phyloP scores from a whole-genome alignment of 2,888 invertebrate genomes.

The Biston betularia region DNA sequence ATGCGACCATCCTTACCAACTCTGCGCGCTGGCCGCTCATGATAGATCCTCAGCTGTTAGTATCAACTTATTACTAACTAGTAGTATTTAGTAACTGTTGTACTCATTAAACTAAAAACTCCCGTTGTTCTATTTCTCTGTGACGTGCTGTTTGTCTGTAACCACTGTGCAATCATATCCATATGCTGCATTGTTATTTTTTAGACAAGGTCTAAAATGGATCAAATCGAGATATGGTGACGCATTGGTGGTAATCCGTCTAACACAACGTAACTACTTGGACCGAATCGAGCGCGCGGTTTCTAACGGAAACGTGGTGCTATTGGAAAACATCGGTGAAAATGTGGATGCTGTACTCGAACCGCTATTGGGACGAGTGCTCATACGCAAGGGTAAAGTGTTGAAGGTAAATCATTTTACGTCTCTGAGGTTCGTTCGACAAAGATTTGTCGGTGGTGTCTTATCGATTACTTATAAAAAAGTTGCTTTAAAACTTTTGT shows the following conservation, averaged over 20 bases:
- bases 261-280: conserved; percentile 93
- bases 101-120: neutral
- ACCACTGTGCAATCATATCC: no score
- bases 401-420: conserved; percentile 75
- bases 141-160: no score
- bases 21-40: conserved; percentile 97
- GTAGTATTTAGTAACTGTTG: no score
- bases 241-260: conserved; percentile 89
- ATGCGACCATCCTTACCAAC: conserved; percentile 95
- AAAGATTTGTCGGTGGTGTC: no score
- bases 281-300: conserved; percentile 93
- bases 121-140: neutral
- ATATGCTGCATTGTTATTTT: neutral
- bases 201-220: conserved; percentile 96
- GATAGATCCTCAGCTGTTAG: conserved; percentile 95
- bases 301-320: conserved; percentile 90
- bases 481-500: neutral
- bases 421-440: no score
- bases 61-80: no score
- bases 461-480: no score
- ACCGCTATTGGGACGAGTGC: conserved; percentile 93
- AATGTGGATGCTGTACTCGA: conserved; percentile 96
- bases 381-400: conserved; percentile 94
- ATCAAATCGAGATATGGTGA: conserved; percentile 95
- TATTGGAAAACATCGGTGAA: conserved; percentile 97